Percentiles rank a stretch among this genome's conserved stretches.
Evolutionary conservation across 2,888 invertebrate genomes (phyloP).

Genomic region (Microctonus aethiopoides): DNA sequence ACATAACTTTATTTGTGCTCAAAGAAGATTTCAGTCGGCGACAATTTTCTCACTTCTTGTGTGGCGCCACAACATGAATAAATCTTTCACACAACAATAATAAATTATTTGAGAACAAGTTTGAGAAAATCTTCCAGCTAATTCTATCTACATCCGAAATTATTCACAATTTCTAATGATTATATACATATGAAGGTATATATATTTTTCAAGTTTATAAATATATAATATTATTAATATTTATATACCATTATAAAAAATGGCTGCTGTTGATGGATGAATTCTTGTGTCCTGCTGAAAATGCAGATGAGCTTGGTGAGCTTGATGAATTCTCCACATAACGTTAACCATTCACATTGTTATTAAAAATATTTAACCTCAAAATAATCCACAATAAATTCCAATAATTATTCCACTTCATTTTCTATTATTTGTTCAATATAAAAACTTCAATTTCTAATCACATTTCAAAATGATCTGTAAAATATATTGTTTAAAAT

Average conservation of each 20-base stretch:
- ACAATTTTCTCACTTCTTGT: conserved; percentile 27
- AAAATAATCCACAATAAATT: conserved; percentile 25
- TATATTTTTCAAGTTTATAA: too few relatives aligned
- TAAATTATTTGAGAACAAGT: background rate
- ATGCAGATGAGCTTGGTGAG: conserved; percentile 62
- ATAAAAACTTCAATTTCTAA: too few relatives aligned
- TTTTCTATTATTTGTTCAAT: background rate
- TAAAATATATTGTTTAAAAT: too few relatives aligned
- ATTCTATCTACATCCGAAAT: background rate
- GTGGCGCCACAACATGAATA: too few relatives aligned
- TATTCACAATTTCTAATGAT: too few relatives aligned
- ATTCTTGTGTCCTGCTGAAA: conserved; percentile 67
- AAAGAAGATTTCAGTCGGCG: background rate
- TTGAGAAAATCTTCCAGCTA: background rate
- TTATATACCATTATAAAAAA: conserved; percentile 70
- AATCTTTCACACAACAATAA: conserved; percentile 9
- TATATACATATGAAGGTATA: too few relatives aligned
- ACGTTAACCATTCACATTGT: conserved; percentile 43
- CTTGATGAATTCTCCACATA: conserved; percentile 65
- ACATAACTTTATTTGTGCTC: too few relatives aligned
- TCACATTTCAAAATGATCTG: too few relatives aligned
- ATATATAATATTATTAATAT: too few relatives aligned
- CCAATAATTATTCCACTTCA: background rate
- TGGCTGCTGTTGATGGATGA: conserved; percentile 67
- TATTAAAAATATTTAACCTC: conserved; percentile 25